Conservation (phyloP, 1,140 invertebrate species). For the Drosophila pruinosa region DNA sequence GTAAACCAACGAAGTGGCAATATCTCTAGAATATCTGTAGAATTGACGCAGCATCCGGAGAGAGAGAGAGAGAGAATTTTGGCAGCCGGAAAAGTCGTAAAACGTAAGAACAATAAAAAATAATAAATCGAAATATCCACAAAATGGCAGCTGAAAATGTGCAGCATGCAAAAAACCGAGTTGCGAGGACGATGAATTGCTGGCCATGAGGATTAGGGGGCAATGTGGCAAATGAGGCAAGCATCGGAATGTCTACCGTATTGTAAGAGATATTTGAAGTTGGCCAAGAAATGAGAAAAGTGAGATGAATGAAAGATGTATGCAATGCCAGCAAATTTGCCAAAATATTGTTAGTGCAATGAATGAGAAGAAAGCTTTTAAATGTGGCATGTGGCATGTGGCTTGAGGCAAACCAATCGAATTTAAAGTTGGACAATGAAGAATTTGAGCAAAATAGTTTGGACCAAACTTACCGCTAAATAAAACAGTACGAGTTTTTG, state of each 20-base stretch:
- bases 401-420: neutral
- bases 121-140: slow-evolving; percentile 82
- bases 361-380: slow-evolving; percentile 13
- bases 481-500: neutral
- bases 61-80: neutral
- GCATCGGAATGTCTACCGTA: slow-evolving; percentile 35
- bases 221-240: slow-evolving; percentile 67
- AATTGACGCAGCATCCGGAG: slow-evolving; percentile 44
- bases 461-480: too few relatives aligned
- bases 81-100: slow-evolving; percentile 63
- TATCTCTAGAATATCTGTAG: slow-evolving; percentile 56
- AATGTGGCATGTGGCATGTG: slow-evolving; percentile 16
- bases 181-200: slow-evolving; percentile 43
- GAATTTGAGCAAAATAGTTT: too few relatives aligned
- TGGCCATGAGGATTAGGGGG: slow-evolving; percentile 18
- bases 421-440: neutral
- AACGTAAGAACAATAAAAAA: slow-evolving; percentile 83
- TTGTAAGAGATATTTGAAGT: slow-evolving; percentile 2
- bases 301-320: neutral
- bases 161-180: slow-evolving; percentile 60
- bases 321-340: neutral
- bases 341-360: neutral
- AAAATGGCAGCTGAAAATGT: slow-evolving; percentile 72
- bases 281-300: neutral
- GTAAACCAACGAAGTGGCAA: slow-evolving; percentile 53